Base-by-base conservation (phyloP, 2,888 invertebrate species). In the Mesoligia furuncula region DNA sequence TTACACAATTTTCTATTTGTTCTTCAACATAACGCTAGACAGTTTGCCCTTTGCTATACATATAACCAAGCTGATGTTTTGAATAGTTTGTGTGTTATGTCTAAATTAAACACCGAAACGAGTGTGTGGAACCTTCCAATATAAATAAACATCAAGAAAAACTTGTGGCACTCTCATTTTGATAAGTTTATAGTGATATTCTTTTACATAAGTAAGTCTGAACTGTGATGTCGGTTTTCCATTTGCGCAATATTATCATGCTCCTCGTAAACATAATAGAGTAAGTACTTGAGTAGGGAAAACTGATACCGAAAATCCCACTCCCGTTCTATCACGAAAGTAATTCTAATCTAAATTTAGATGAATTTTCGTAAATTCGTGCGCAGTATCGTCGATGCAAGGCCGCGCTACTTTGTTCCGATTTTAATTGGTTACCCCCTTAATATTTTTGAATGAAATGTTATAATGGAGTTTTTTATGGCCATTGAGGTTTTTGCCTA, bases 381-480 rank as follows among this genome's bases (percentile, higher is more conserved):
- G 83, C 64, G 68, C 84, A 79, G 84, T 89, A 81, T 88, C 84
- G 84, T 77, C 85, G 68, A 84, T 85, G 88, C 90, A 89, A 88
- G 87, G 87, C 83, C 88, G 87, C 85, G 75, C 81, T 77, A 86
- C 87, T 89, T 88, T 90, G 88, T 91, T 90, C 90, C 85, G 85
- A 91, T 91, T 93, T 93, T 92, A 93, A 93, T 92, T 92, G 91
- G 90, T 85, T 79, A 79, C 78, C 87, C 88, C 88, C 88, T 89
- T 90, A 88, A 81, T 77, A 70, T 84, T 81, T 83, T 80, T 74
- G 74, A 78, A 81, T 77, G 72, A 84, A 85, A 81, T 87, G 80
- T 85, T 81, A 79, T 81, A 84, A 76, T 76, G 72, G 72, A 77
- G 77, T 68, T 81, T 83, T 67, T 76, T 66, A 76, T 73, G 59